Evolutionary conservation across 2,113 vertebrate species (phyloP), one percentile per base, ranked within the genome.

Genomic region (Lanius ludovicianus): DNA sequence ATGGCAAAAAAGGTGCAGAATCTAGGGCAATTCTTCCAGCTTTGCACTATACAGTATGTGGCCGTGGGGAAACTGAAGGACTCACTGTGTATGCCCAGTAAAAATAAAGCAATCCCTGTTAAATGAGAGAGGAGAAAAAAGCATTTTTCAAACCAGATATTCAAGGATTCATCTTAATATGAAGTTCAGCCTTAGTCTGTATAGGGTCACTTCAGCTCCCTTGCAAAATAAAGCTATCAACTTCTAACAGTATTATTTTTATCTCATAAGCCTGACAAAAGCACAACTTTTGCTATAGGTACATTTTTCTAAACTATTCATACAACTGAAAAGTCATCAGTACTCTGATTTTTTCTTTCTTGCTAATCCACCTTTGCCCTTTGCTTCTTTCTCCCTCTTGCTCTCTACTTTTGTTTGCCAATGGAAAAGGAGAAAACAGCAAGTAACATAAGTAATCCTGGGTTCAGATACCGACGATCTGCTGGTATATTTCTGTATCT

Each of bases 1-100:
- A 74, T 1, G 3, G 76, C 46, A 86, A 35, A 81, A 92, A 84
- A 68, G 57, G 55, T 46, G 22, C 30, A 76, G 64, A 95, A 96
- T 91, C 69, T 94, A 75, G 89, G 81, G 46, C 93, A 96, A 28
- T 78, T 60, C 84, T 75, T 89, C 64, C 69, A 77, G 73, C 64
- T 87, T 92, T 95, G 47, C 69, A 37, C 44, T 68, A 4, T 44
- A 23, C 16, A 70, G 23, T 28, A 70, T 55, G 64, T 49, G 73
- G 47, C 89, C 3, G 0, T 37, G 56, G 64, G 53, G 69, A 91
- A 78, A 69, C 55, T 68, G 80, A 81, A 92, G 63, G 73, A 39
- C 22, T 76, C 35, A 11, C 62, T 56, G 9, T 50, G 44, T 30
- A 69, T 50, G 18, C 35, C 63, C 79, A 88, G 68, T 23, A 78